Evolutionary conservation across 2,113 vertebrate genomes (phyloP), one percentile per base, ranked within the genome.

Genomic region (Azemiops feae): DNA sequence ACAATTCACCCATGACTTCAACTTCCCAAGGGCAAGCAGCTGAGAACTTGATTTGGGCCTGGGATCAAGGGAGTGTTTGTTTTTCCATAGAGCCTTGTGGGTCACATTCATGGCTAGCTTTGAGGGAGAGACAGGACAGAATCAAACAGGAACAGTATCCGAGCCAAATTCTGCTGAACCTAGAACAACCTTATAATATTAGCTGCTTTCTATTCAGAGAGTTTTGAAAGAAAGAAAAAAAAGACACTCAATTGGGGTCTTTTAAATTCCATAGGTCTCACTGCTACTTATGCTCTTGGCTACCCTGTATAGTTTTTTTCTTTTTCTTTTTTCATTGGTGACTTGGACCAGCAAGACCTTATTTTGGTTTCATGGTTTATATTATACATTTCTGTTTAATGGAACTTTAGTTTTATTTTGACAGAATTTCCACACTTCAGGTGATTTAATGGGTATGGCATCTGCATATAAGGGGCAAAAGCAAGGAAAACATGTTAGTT

Each of bases 61-160:
- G 0, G 88, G 74, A 43, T 45, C 45, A 54, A 16, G 23, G 89
- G 34, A 4, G 0, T 91, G 20, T 87, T 4, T 0, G 3, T 90
- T 50, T 92, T 95, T 95, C 89, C 89, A 92, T 10, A 57, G 22
- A 57, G 25, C 2, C 25, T 22, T 34, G 11, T 55, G 50, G 47
- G 69, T 57, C 27, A 55, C 20, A 50, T 53, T 1, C 0, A 34
- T 4, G 0, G 39, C 53, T 53, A 18, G 60, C 43, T 47, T 74
- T 47, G 4, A 74, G 60, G 64, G 93, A 30, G n/a, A 52, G 69
- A 22, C 4, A 47, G 39, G 74, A 60, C 16, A 39, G 12, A 81
- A 85, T 22, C 20, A 18, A 34, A 85, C 50, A 54, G 53, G 90
- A 91, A 45, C 30, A 85, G 27, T 30, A 54, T 18, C 30, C 1